Evolutionary conservation across 2,888 invertebrate genomes (phyloP), one percentile per base, ranked within the genome.

Genomic region (Dichetophora obliterata): DNA sequence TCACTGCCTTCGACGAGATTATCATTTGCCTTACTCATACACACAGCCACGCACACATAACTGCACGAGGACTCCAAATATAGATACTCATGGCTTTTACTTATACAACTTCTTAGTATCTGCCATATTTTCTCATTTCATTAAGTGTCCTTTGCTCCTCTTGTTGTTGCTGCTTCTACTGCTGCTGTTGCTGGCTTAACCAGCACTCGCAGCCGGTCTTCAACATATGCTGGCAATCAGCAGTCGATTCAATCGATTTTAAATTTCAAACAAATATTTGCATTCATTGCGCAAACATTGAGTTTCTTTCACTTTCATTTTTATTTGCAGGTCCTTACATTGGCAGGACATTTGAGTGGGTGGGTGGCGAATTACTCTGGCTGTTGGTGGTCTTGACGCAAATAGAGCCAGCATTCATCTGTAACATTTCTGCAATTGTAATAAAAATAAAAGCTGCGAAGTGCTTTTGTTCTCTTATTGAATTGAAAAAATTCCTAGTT

Each of bases 181-280:
- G 34, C 31, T n/a, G 11, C 27, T 61, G 24, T n/a, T n/a, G n/a
- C n/a, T n/a, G n/a, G n/a, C n/a, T 27, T 27, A 27, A 2, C 61
- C 61, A 63, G 19, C n/a, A 19, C 22, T 54, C 11, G 63, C 11
- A 27, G n/a, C 24, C 27, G 34, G 16, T 0, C 24, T 19, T 11
- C 50, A 68, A 50, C 68, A 68, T 50, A 68, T 68, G 68, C 68
- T 68, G 24, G 68, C 68, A 27, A 48, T 50, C 22, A 68, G 50
- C 68, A 43, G 43, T 43, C 43, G 43, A 27, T 68, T 31, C 27
- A 59, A 71, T 71, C 71, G 71, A 71, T 71, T 71, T 71, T 34
- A 27, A 71, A 71, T 71, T 71, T 71, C 57, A 16, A 71, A 71
- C 71, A 57, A 71, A 71, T 71, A 71, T 71, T 71, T 71, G 59